Percentiles rank a stretch among this genome's conserved stretches.
These are phyloP conservation scores for Pogonus chalceus DNA, from an alignment of 1,140 invertebrate species.

Conservation along the genomic window DNA sequence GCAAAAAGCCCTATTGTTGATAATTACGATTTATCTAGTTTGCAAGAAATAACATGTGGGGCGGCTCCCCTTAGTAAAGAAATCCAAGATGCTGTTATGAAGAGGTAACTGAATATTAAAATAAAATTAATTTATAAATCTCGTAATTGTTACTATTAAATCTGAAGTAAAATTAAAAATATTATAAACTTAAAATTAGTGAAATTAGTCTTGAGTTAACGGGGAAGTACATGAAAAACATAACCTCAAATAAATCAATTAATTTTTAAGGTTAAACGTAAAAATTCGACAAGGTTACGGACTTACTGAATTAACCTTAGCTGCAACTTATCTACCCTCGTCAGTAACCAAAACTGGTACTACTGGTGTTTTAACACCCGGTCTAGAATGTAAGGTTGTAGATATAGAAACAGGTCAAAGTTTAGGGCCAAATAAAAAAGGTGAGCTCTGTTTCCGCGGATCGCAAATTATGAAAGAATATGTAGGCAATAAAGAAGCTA, in stretches of 20 bases:
- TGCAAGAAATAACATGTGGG: constrained; percentile 35
- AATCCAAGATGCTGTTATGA: constrained; percentile 29
- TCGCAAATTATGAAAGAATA: constrained; percentile 54
- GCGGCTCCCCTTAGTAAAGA: constrained; percentile 39
- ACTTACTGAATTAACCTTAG: constrained; percentile 52
- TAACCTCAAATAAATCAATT: constrained; percentile 6
- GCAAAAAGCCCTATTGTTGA: constrained; percentile 39
- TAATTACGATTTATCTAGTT: constrained; percentile 35
- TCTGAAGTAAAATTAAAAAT: not conserved
- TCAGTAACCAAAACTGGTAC: constrained; percentile 39
- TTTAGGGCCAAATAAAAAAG: constrained; percentile 47
- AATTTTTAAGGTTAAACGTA: constrained; percentile 21
- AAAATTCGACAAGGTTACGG: constrained; percentile 54
- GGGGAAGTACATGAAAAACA: not conserved
- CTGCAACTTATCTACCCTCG: constrained; percentile 17
- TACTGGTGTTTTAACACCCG: constrained; percentile 43
- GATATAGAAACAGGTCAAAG: constrained; percentile 49
- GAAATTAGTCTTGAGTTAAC: not conserved
- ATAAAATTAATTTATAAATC: not conserved
- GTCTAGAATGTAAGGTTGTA: constrained; percentile 47
- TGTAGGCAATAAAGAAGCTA: constrained; percentile 47
- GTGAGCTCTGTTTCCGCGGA: constrained; percentile 62
- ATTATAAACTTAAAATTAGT: not conserved
- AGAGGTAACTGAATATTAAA: constrained; percentile 20
- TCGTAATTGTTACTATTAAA: not conserved